These are phyloP conservation scores for Diplolepis rosae DNA, from an alignment of 2,888 invertebrate species.

Conservation along the genomic window DNA sequence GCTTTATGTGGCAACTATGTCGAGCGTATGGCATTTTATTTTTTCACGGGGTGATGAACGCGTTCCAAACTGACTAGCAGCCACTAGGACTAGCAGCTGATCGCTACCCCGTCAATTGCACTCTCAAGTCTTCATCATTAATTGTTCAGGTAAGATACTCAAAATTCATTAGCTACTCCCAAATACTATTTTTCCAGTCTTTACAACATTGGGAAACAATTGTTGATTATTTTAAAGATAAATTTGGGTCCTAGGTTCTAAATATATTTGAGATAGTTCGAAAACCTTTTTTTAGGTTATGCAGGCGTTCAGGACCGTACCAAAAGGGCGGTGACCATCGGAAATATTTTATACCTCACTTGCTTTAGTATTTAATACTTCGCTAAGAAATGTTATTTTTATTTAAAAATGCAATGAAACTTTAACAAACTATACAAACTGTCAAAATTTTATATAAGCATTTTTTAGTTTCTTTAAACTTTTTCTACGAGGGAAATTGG, in stretches of 20 bases:
- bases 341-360: not conserved
- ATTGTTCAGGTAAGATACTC: constrained; percentile 41
- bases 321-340: constrained; percentile 19
- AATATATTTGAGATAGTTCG: not conserved
- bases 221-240: not conserved
- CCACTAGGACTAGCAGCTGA: no score
- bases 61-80: constrained; percentile 42
- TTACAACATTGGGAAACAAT: not conserved
- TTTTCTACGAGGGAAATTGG: no score
- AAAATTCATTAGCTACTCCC: not conserved
- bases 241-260: not conserved
- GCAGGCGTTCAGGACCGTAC: constrained; percentile 10
- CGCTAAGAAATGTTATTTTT: no score
- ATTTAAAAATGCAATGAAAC: no score
- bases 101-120: constrained; percentile 54
- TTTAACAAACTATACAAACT: no score
- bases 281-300: not conserved
- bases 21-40: constrained; percentile 12
- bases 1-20: constrained; percentile 14
- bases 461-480: no score
- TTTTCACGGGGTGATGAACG: constrained; percentile 25
- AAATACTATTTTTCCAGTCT: not conserved
- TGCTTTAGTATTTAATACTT: not conserved
- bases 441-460: no score
- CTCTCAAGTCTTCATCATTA: constrained; percentile 16